phyloP scores from a whole-genome alignment of 2,113 vertebrate genomes.

The Clarias batrachus region DNA sequence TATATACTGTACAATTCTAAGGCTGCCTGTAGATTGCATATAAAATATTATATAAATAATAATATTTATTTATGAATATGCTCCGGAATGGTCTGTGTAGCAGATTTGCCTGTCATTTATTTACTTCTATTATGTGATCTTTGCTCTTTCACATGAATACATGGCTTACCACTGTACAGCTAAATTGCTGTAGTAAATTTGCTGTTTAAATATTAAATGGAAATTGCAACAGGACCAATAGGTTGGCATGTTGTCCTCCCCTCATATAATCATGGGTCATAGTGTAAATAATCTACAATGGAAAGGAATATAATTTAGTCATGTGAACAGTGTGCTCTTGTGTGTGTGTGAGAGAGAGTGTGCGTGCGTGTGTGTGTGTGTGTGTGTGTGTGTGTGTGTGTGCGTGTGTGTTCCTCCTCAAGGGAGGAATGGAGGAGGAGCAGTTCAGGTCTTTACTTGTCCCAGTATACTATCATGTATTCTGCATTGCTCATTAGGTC shows the following conservation, averaged over 20 bases:
- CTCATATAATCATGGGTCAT: background rate
- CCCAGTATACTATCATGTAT: conserved; percentile 49
- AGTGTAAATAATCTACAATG: background rate
- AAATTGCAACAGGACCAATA: background rate
- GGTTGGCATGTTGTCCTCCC: background rate
- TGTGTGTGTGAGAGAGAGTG: background rate
- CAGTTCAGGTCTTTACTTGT: conserved; percentile 48
- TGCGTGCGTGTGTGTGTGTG: conserved; percentile 5
- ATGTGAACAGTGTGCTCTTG: background rate
- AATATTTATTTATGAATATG: background rate
- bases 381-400: conserved; percentile 2
- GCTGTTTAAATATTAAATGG: conserved; percentile 14
- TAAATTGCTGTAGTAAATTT: background rate
- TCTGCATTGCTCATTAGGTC: conserved; percentile 35
- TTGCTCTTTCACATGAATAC: background rate
- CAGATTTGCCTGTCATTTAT: background rate
- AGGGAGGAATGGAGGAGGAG: conserved; percentile 38
- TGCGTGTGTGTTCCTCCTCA: conserved; percentile 11
- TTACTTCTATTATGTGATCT: background rate
- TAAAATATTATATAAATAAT: background rate
- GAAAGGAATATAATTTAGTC: background rate
- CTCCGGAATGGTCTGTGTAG: background rate
- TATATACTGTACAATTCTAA: background rate
- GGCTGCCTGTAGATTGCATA: background rate
- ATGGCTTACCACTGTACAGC: background rate